Percentiles rank a stretch among this genome's conserved stretches.
phyloP scores from a whole-genome alignment of 2,888 invertebrate species.

The Rhyacophila evoluta region DNA sequence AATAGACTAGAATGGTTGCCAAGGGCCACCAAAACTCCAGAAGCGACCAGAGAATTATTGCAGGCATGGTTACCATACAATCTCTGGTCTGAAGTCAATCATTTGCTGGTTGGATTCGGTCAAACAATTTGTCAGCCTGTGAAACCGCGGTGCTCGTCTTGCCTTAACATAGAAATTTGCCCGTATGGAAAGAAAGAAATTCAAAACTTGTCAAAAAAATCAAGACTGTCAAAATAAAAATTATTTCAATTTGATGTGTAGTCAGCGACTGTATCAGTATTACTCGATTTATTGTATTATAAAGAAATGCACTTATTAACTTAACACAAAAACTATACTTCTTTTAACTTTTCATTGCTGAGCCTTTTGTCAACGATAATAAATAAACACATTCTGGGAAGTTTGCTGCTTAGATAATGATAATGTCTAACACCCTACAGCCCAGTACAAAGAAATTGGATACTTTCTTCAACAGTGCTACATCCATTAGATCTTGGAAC shows the following conservation, averaged over 20 bases:
- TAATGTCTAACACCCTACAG: no score
- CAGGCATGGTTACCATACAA: constrained; percentile 91
- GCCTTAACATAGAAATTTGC: constrained; percentile 86
- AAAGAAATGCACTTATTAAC: neutral
- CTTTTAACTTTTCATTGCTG: no score
- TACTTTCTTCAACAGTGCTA: no score
- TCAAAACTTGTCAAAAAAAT: constrained; percentile 56
- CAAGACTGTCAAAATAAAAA: constrained; percentile 26
- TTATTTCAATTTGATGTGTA: neutral
- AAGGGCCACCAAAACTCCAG: constrained; percentile 82
- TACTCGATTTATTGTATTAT: neutral
- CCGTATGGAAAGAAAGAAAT: constrained; percentile 72
- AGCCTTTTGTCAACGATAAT: no score
- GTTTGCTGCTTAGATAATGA: no score
- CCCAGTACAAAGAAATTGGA: no score
- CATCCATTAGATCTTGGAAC: no score
- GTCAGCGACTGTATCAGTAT: neutral
- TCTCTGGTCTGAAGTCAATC: constrained; percentile 89
- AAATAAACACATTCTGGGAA: no score
- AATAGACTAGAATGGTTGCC: constrained; percentile 92
- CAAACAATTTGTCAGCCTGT: constrained; percentile 91
- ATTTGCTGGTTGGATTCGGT: constrained; percentile 96
- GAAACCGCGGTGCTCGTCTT: constrained; percentile 84
- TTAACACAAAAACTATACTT: neutral
- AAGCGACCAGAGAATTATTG: constrained; percentile 85